phyloP scores from a whole-genome alignment of 1,140 invertebrate genomes.

The Leucophenga varia region DNA sequence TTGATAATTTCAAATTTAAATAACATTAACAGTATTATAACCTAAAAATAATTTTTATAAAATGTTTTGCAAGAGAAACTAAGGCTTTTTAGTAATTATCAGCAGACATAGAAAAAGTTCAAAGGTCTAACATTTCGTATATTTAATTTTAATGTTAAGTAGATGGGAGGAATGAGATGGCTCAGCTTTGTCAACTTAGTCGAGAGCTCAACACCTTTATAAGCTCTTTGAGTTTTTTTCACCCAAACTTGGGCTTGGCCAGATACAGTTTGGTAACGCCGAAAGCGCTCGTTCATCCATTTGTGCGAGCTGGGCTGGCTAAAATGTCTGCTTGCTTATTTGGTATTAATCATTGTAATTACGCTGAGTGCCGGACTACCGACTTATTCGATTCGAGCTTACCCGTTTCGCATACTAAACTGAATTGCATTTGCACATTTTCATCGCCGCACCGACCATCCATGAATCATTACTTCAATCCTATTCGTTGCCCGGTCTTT shows the following conservation, averaged over 20 bases:
- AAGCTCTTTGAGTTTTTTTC: slow-evolving; percentile 42
- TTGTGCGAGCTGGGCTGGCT: no score
- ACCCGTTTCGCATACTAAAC: no score
- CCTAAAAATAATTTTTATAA: slow-evolving; percentile 17
- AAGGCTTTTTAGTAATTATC: neutral
- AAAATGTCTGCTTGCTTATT: no score
- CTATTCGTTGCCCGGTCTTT: no score
- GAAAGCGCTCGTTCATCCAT: slow-evolving; percentile 17
- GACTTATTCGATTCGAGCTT: neutral
- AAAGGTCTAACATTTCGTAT: neutral
- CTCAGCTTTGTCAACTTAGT: no score
- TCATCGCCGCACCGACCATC: no score
- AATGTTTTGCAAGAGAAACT: slow-evolving; percentile 1
- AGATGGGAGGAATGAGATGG: neutral
- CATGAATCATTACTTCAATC: no score
- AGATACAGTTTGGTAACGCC: slow-evolving; percentile 2
- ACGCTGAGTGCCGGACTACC: neutral
- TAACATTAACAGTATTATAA: no score
- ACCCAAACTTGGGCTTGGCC: slow-evolving; percentile 6
- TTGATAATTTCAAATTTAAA: no score
- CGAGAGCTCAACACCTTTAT: slow-evolving; percentile 37
- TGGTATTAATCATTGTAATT: no score
- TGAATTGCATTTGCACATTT: no score
- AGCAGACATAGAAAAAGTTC: slow-evolving; percentile 15
- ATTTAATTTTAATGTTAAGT: neutral